Evolutionary conservation across 2,797 vertebrate genomes (phyloP).

Genomic region (Amphiprion clarkii): DNA sequence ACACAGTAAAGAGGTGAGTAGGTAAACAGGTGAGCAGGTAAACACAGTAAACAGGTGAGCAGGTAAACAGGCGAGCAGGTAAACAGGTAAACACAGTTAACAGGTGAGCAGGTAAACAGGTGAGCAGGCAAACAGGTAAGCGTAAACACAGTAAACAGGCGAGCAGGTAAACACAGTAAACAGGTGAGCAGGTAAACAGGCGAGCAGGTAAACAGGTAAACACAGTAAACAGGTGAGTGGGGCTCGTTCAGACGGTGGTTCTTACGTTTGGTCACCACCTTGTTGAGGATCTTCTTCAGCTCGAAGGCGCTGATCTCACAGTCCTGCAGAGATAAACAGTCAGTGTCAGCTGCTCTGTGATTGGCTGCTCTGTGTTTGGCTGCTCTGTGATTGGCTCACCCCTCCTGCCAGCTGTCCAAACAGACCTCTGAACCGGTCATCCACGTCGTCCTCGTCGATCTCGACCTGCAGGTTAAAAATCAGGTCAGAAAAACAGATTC

Average conservation of each 20-base stretch:
- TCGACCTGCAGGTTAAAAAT: constrained; percentile 71
- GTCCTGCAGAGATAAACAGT: constrained; percentile 79
- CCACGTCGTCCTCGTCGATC: constrained; percentile 84
- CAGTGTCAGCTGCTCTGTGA: background rate
- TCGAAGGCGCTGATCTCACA: constrained; percentile 89
- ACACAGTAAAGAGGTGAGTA: background rate
- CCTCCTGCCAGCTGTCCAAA: constrained; percentile 88
- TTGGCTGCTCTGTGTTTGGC: constrained; percentile 37
- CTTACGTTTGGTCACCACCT: constrained; percentile 88
- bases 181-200: background rate
- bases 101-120: background rate
- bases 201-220: too few relatives aligned
- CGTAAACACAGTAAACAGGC: too few relatives aligned
- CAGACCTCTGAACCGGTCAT: constrained; percentile 83
- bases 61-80: background rate
- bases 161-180: too few relatives aligned
- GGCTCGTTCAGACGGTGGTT: too few relatives aligned
- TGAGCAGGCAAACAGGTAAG: background rate
- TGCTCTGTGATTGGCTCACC: constrained; percentile 73
- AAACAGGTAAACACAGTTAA: too few relatives aligned
- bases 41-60: too few relatives aligned
- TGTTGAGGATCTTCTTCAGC: constrained; percentile 88
- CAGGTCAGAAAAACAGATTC: background rate
- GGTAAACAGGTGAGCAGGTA: too few relatives aligned
- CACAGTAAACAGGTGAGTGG: background rate